Evolutionary conservation across 2,113 vertebrate genomes (phyloP).

Genomic region (Macroglossus sobrinus): DNA sequence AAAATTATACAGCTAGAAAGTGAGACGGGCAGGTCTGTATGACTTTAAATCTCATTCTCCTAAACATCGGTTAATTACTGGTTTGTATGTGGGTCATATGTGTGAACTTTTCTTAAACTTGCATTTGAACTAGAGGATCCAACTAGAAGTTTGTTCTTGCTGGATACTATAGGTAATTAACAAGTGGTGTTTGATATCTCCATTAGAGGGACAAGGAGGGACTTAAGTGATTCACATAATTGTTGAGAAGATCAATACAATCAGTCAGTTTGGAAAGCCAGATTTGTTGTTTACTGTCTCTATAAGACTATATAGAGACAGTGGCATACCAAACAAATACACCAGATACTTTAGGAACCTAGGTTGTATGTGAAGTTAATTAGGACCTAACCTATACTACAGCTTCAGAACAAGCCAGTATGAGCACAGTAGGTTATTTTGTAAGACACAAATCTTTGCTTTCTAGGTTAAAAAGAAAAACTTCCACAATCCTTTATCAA

Average conservation of each 20-base stretch:
- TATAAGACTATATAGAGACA: neutral
- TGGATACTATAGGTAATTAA: neutral
- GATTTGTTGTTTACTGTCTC: neutral
- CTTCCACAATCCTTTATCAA: neutral
- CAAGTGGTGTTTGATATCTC: neutral
- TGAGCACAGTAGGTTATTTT: neutral
- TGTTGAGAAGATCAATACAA: neutral
- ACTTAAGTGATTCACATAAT: neutral
- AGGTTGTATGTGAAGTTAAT: neutral
- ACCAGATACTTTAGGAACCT: neutral
- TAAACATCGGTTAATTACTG: neutral
- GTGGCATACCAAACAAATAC: neutral
- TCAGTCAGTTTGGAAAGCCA: neutral
- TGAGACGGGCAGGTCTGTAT: neutral
- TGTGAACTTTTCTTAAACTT: neutral
- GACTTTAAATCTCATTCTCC: neutral
- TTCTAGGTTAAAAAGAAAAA: neutral
- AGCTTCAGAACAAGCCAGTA: neutral
- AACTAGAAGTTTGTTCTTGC: neutral
- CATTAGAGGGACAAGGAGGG: neutral
- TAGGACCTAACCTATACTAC: neutral
- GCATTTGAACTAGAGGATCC: neutral
- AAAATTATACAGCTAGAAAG: neutral
- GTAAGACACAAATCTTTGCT: neutral
- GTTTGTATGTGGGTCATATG: neutral